phyloP scores from a whole-genome alignment of 2,113 vertebrate genomes.

The Rynchops niger region DNA sequence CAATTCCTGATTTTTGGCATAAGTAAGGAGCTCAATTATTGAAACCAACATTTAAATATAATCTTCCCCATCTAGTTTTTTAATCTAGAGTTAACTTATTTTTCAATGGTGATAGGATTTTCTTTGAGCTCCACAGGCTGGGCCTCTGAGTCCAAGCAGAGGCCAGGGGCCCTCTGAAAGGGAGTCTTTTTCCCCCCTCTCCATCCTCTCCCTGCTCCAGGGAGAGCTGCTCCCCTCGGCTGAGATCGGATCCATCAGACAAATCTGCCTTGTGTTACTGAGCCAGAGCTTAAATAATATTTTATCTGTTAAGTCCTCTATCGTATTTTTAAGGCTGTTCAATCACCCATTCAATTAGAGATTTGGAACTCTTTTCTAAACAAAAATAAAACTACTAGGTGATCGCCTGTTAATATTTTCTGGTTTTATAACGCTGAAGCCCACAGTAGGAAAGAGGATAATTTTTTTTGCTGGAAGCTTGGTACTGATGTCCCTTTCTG shows the following conservation, averaged over 20 bases:
- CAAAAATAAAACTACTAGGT: not conserved
- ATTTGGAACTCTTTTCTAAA: not conserved
- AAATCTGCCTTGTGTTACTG: not conserved
- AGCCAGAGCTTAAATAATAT: not conserved
- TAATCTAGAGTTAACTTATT: constrained; percentile 27
- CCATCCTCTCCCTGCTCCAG: not conserved
- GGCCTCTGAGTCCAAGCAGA: not conserved
- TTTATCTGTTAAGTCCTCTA: not conserved
- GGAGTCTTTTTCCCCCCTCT: not conserved
- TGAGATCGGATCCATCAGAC: not conserved
- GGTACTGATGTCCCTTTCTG: not conserved
- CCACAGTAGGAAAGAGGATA: not conserved
- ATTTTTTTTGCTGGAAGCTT: not conserved
- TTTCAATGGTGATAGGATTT: constrained; percentile 1
- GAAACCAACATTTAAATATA: not conserved
- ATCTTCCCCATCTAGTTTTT: not conserved
- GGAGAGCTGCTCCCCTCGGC: not conserved
- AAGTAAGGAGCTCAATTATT: not conserved
- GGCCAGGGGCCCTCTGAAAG: constrained; percentile 43
- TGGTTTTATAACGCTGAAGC: not conserved
- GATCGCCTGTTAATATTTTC: not conserved
- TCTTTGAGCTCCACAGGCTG: constrained; percentile 5
- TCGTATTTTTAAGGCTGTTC: not conserved
- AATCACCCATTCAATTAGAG: not conserved
- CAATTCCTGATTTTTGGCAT: constrained; percentile 18